phyloP scores from a whole-genome alignment of 2,113 vertebrate genomes.

The Clarias batrachus region DNA sequence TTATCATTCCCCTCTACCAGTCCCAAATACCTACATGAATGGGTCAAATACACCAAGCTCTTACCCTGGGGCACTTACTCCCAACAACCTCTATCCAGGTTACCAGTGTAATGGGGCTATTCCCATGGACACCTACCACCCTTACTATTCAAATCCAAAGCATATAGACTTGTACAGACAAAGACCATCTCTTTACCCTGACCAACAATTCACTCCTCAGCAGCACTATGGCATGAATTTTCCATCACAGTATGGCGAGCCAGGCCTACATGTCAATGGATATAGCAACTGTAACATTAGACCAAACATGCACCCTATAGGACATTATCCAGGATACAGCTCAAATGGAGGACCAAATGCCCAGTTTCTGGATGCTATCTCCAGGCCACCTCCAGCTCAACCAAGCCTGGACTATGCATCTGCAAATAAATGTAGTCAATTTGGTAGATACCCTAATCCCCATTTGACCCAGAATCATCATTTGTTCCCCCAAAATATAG shows the following conservation, averaged over 20 bases:
- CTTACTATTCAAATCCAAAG: slow-evolving; percentile 83
- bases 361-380: slow-evolving; percentile 76
- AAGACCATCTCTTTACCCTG: slow-evolving; percentile 79
- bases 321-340: slow-evolving; percentile 75
- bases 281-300: slow-evolving; percentile 77
- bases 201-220: slow-evolving; percentile 80
- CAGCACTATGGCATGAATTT: slow-evolving; percentile 81
- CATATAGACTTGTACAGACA: slow-evolving; percentile 82
- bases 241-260: slow-evolving; percentile 81
- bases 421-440: slow-evolving; percentile 76
- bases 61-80: slow-evolving; percentile 75
- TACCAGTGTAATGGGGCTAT: slow-evolving; percentile 88
- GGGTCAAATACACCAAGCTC: slow-evolving; percentile 77
- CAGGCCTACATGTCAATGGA: slow-evolving; percentile 81
- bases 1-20: slow-evolving; percentile 77
- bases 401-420: slow-evolving; percentile 73
- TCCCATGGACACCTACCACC: slow-evolving; percentile 79
- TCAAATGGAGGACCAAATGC: slow-evolving; percentile 71
- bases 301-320: slow-evolving; percentile 72
- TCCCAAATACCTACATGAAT: slow-evolving; percentile 81
- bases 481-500: slow-evolving; percentile 71
- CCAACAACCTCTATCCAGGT: slow-evolving; percentile 76
- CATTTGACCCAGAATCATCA: slow-evolving; percentile 72
- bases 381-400: slow-evolving; percentile 71
- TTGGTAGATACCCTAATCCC: slow-evolving; percentile 72